Evolutionary conservation across 2,797 vertebrate species (phyloP), one percentile per base, ranked within the genome.

Genomic region (Prunella strophiata): DNA sequence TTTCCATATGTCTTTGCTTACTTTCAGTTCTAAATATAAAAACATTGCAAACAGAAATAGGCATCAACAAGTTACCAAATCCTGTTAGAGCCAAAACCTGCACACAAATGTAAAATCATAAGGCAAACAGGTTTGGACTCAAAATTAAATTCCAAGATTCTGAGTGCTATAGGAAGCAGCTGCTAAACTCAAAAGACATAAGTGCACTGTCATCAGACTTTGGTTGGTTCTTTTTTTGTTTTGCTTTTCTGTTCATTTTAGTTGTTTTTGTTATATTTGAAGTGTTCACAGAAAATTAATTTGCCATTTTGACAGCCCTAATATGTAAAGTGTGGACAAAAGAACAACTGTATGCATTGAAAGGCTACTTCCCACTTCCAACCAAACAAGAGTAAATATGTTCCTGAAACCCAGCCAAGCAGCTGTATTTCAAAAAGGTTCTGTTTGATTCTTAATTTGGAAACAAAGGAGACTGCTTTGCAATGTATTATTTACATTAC

Each of bases 1-100:
- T 89, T 95, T 89, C 78, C 91, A 83, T 75, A 91, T 65, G 92
- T 81, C 57, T 89, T 91, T 92, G 67, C 84, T 94, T 85, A 93
- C n/a, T 79, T 90, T 47, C 61, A 89, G 77, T 80, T 93, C 81
- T 79, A 94, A 92, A 93, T 89, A 92, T 45, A 88, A 95, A 89
- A 94, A 74, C 72, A 77, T 2, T 4, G 1, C 71, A 80, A 95
- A 83, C 32, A 88, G 51, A 87, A 85, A 94, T 48, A 93, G 80
- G 59, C 74, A 63, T 3, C 76, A 25, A 82, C 43, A 16, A 95
- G 45, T 50, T 72, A 95, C 32, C 4, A 0, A 88, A 57, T 43
- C 20, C 27, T 57, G 15, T 52, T 23, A 77, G n/a, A 95, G 48
- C 18, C 54, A 73, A 78, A 94, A 81, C 18, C 26, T n/a, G 32